These are phyloP conservation scores for Ailuropoda melanoleuca DNA, from an alignment of 2,113 vertebrate species.

Conservation along the genomic window DNA sequence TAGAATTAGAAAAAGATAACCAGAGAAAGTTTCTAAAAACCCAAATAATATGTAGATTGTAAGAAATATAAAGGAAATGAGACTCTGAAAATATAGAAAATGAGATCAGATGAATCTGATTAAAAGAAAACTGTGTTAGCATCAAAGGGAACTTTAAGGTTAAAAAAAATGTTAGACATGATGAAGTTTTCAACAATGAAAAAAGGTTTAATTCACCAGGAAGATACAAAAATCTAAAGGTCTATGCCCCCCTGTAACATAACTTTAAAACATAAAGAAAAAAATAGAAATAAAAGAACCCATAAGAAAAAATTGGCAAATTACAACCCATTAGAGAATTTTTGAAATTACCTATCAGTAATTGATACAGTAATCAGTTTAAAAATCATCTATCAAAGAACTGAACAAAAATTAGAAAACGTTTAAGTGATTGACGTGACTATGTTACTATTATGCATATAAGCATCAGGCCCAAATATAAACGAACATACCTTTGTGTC, in stretches of 20 bases:
- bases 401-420: neutral
- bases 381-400: neutral
- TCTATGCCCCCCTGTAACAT: neutral
- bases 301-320: neutral
- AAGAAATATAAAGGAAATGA: neutral
- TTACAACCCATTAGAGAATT: neutral
- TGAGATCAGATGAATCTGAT: neutral
- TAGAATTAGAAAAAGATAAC: neutral
- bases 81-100: neutral
- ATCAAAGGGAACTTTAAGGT: neutral
- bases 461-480: neutral
- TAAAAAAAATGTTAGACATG: neutral
- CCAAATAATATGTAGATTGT: neutral
- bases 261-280: neutral
- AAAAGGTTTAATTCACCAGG: neutral
- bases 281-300: neutral
- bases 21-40: neutral
- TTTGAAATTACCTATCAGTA: neutral
- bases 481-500: neutral
- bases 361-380: neutral
- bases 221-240: neutral
- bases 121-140: neutral
- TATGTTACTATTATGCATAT: neutral
- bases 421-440: neutral
- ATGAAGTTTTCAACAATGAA: neutral